Evolutionary conservation across 2,113 vertebrate genomes (phyloP).

Genomic region (Platichthys flesus): DNA sequence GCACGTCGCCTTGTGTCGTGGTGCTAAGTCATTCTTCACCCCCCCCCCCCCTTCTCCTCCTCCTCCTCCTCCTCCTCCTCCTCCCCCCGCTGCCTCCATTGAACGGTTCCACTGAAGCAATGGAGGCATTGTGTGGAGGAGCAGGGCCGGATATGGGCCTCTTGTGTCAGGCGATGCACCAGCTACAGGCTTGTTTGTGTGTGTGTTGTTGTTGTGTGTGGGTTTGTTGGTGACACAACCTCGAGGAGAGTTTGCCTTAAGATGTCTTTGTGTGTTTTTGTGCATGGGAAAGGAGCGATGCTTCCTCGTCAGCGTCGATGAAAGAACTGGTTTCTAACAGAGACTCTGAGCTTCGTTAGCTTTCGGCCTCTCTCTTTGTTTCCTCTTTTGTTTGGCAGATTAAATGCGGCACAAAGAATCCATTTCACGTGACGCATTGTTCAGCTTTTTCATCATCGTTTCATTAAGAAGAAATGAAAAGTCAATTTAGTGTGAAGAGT

Average conservation of each 20-base stretch:
- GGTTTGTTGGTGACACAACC: conserved; percentile 6
- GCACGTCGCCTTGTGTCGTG: conserved; percentile 10
- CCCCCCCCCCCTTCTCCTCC: neutral
- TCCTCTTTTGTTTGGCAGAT: conserved; percentile 19
- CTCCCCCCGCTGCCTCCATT: neutral
- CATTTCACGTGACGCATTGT: neutral
- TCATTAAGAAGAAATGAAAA: conserved; percentile 35
- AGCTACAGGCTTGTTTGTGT: conserved; percentile 27
- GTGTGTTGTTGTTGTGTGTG: conserved; percentile 21
- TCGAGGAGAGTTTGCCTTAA: neutral
- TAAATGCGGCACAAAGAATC: conserved; percentile 20
- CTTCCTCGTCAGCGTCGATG: neutral
- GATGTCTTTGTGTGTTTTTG: conserved; percentile 14
- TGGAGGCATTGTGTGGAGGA: conserved; percentile 58
- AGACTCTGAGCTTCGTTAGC: neutral
- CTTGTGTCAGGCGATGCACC: conserved; percentile 47
- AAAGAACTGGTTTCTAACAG: neutral
- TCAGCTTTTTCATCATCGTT: conserved; percentile 16
- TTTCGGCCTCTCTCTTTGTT: neutral
- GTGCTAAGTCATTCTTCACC: conserved; percentile 41
- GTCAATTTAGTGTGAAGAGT: conserved; percentile 32
- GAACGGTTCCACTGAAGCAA: conserved; percentile 58
- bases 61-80: neutral
- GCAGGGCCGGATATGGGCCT: conserved; percentile 48
- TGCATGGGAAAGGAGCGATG: neutral